Evolutionary conservation across 2,888 invertebrate species (phyloP).

Genomic region (Allolobophora icterica): DNA sequence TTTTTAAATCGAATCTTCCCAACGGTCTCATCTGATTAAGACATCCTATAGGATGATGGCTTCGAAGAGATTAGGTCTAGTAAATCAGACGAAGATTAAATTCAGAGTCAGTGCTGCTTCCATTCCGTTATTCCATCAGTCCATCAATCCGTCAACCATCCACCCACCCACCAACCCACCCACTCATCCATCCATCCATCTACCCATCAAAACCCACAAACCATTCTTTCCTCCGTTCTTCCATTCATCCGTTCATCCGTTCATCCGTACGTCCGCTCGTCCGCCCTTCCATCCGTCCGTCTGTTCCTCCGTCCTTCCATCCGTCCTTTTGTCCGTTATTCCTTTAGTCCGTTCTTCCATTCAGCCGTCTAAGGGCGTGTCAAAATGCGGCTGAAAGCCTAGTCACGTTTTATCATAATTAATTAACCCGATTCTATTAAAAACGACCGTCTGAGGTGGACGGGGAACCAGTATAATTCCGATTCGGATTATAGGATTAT

Average conservation of each 20-base stretch:
- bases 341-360: neutral
- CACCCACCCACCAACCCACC: too few relatives aligned
- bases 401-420: constrained; percentile 17
- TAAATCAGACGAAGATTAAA: too few relatives aligned
- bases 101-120: too few relatives aligned
- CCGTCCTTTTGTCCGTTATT: neutral
- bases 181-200: too few relatives aligned
- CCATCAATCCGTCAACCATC: neutral
- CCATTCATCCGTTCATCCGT: too few relatives aligned
- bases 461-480: constrained; percentile 11
- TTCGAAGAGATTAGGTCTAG: neutral
- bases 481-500: neutral
- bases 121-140: neutral
- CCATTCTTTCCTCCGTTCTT: too few relatives aligned
- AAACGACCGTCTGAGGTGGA: neutral
- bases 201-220: too few relatives aligned
- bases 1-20: neutral
- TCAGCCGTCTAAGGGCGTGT: neutral
- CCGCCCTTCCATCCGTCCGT: neutral
- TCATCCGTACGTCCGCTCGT: neutral
- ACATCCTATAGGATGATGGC: neutral
- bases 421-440: constrained; percentile 17
- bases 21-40: neutral
- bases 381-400: neutral
- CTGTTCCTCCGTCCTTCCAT: neutral